Base-by-base conservation (phyloP, 2,888 invertebrate genomes). In the Pedicia rivosa region DNA sequence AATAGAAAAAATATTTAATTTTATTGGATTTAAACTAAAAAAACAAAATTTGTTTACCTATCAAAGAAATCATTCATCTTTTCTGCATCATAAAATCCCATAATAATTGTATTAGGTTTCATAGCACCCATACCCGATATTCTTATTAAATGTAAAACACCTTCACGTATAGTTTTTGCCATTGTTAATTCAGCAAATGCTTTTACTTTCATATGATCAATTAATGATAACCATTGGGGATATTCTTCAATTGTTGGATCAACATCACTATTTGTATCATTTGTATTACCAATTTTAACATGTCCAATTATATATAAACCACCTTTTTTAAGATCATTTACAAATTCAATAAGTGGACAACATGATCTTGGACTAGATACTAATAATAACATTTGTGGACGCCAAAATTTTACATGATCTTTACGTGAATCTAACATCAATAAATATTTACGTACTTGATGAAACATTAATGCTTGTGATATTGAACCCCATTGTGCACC, bases 371-470 rank as follows among this genome's bases (percentile, higher is more conserved):
- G 97, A 40, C 90, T 88, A 1, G 88, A 75, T 1, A 98, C 82
- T 60, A 98, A 68, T 3, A 98, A 65, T 38, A 98, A 62, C 64
- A 98, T 83, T 67, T 98, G 97, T 0, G 97, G 97, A 3, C 97
- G 68, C 98, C 98, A 98, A 63, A 92, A 98, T 65, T 97, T 97
- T 3, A 99, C 95, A 61, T 98, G 98, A 55, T 94, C 88, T 46
- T 98, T 94, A 0, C 98, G 74, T 1, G 87, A 83, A 62, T 98
- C 98, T 55, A 98, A 61, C 59, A 98, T 74, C 0, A 99, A 66
- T 8, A 98, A 67, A 63, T 98, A 98, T 58, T 99, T 99, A 28
- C 98, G 71, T 7, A 92, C 90, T 73, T 95, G 94, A 57, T 98
- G 97, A 62, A 98, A 98, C 56, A 98, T 95, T 15, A 98, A 69